These are phyloP conservation scores for Parotocinclus haroldoi DNA, from an alignment of 2,797 vertebrate genomes.

Conservation along the genomic window DNA sequence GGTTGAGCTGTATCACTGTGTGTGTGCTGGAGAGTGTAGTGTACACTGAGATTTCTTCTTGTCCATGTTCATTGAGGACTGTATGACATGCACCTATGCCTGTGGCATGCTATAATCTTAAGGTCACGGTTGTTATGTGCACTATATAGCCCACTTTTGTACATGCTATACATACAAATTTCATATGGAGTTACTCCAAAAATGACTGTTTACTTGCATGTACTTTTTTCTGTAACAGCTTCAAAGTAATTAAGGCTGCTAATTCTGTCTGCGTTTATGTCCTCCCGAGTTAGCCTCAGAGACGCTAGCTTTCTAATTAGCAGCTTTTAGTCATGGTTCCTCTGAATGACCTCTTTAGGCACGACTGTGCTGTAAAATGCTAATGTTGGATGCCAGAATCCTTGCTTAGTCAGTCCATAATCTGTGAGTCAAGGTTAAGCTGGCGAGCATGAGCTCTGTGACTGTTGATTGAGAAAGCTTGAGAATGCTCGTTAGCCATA, in stretches of 20 bases:
- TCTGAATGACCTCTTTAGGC: slow-evolving; percentile 55
- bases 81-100: slow-evolving; percentile 1
- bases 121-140: slow-evolving; percentile 1
- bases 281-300: slow-evolving; percentile 24
- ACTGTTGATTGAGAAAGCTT: slow-evolving; percentile 2
- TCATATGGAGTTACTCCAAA: background rate
- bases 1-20: no score
- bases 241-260: slow-evolving; percentile 21
- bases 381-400: slow-evolving; percentile 48
- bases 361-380: slow-evolving; percentile 40
- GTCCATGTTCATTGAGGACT: background rate
- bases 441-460: background rate
- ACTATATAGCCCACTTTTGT: background rate
- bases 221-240: slow-evolving; percentile 9
- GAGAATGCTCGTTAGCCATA: background rate
- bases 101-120: background rate
- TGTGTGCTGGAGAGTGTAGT: no score
- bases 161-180: background rate
- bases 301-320: slow-evolving; percentile 56
- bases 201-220: background rate
- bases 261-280: slow-evolving; percentile 25
- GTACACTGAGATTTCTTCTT: slow-evolving; percentile 7
- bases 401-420: slow-evolving; percentile 16
- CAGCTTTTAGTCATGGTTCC: slow-evolving; percentile 62
- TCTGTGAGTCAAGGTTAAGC: slow-evolving; percentile 15